Percentiles rank a stretch among this genome's conserved stretches.
These are phyloP conservation scores for Paracanthobrama guichenoti DNA, from an alignment of 2,113 vertebrate genomes.

Conservation along the genomic window DNA sequence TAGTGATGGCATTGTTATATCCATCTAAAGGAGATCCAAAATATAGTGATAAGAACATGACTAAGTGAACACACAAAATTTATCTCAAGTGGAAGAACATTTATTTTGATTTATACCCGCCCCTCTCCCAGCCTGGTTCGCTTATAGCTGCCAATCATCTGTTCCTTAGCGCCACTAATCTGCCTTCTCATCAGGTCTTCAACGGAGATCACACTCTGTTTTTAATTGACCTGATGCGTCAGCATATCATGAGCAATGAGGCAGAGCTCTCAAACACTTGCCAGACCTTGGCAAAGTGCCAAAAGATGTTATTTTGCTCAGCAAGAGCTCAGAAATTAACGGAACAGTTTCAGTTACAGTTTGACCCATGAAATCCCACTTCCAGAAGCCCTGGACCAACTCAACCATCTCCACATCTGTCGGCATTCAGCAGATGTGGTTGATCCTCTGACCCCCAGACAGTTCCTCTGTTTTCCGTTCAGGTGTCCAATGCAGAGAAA, in stretches of 20 bases:
- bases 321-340: background rate
- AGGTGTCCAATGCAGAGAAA: background rate
- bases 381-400: background rate
- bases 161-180: slow-evolving; percentile 2
- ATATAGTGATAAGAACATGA: background rate
- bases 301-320: background rate
- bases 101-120: background rate
- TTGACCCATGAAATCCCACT: background rate
- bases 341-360: background rate
- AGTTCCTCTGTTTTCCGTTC: background rate
- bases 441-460: background rate
- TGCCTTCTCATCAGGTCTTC: slow-evolving; percentile 32
- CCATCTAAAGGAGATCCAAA: background rate
- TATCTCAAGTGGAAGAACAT: background rate
- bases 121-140: background rate
- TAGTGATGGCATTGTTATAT: background rate
- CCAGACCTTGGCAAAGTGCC: background rate
- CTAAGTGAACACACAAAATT: background rate
- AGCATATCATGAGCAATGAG: slow-evolving; percentile 32
- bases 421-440: background rate
- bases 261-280: background rate
- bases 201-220: slow-evolving; percentile 11
- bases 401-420: background rate
- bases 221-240: slow-evolving; percentile 2
- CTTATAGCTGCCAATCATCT: slow-evolving; percentile 1